Evolutionary conservation across 2,113 vertebrate species (phyloP).

Genomic region (Salminus brasiliensis): DNA sequence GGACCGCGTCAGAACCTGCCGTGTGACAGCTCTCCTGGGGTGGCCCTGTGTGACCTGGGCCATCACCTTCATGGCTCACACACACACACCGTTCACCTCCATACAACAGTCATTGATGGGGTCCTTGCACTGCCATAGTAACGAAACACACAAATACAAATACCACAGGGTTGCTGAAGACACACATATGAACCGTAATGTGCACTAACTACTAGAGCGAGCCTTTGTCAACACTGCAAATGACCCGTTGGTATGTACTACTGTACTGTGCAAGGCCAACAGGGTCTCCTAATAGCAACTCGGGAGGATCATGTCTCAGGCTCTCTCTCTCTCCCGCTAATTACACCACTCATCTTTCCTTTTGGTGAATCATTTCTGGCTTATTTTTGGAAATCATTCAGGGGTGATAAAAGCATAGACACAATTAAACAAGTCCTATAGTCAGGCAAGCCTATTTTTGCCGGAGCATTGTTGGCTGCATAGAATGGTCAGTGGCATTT

Average conservation of each 20-base stretch:
- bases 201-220: background rate
- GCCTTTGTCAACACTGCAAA: background rate
- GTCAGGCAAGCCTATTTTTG: too few species aligned
- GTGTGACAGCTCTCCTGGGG: constrained; percentile 65
- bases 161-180: background rate
- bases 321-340: background rate
- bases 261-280: background rate
- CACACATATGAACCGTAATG: background rate
- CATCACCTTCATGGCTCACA: constrained; percentile 24
- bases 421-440: too few species aligned
- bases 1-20: constrained; percentile 57
- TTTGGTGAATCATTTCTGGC: background rate
- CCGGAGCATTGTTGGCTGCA: too few species aligned
- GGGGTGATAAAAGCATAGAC: too few species aligned
- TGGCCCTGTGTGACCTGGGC: constrained; percentile 56
- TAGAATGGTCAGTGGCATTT: too few species aligned
- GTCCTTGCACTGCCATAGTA: constrained; percentile 5
- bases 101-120: background rate
- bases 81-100: constrained; percentile 25
- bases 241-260: background rate
- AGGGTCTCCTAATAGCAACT: background rate
- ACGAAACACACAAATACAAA: constrained; percentile 28
- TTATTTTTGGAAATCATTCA: background rate
- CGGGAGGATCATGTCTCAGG: background rate
- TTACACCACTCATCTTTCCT: background rate